Conservation (phyloP, 35 echinoderm and acorn worm genomes). For the Chiridota heheva region DNA sequence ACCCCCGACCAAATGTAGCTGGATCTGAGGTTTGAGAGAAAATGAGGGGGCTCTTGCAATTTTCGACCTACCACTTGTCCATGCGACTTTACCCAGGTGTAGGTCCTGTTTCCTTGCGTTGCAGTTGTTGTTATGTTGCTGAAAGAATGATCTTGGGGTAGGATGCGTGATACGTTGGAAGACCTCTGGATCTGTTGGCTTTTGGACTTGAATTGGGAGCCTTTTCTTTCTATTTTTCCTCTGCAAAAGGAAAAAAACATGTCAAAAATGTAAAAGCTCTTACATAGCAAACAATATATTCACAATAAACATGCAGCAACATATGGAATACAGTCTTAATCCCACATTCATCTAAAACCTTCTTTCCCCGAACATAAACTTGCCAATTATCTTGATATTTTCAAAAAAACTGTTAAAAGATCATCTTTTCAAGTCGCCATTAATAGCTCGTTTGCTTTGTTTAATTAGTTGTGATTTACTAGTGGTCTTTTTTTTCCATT, state of each 20-base stretch:
- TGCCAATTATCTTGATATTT: no score
- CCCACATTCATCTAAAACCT: no score
- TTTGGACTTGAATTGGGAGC: constrained; percentile 22
- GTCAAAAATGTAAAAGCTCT: not conserved
- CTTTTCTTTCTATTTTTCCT: constrained; percentile 13
- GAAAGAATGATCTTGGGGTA: constrained; percentile 27
- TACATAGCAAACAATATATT: no score
- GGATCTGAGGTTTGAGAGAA: not conserved
- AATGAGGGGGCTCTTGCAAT: not conserved
- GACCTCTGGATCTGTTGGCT: constrained; percentile 3
- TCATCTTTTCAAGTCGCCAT: no score
- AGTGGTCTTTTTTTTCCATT: no score
- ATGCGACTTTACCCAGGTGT: not conserved
- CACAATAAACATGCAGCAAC: no score
- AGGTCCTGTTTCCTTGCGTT: not conserved
- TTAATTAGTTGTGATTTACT: no score
- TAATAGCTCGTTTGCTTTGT: no score
- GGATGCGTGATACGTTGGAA: constrained; percentile 28
- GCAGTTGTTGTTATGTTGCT: constrained; percentile 30
- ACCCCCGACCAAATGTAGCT: constrained; percentile 1
- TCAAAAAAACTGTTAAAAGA: no score
- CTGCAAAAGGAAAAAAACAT: constrained; percentile 12
- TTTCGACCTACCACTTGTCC: not conserved
- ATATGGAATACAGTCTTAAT: no score
- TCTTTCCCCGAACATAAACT: no score